A percentile compares a stretch with the other conserved stretches of the same genome.
Evolutionary conservation across 1,140 invertebrate genomes (phyloP).

Genomic region (Cydia splendana): DNA sequence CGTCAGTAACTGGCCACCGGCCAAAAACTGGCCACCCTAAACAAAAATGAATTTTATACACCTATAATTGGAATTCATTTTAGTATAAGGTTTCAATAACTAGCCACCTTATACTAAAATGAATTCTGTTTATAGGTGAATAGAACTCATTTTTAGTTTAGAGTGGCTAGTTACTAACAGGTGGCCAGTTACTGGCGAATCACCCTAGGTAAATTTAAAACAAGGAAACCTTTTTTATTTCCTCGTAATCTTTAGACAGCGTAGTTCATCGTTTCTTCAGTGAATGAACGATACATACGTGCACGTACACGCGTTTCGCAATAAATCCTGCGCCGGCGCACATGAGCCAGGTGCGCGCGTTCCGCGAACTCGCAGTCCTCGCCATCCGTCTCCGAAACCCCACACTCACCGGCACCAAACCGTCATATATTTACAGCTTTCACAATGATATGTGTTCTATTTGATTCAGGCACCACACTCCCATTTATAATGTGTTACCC

Average conservation of each 20-base stretch:
- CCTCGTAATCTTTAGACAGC: background rate
- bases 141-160: too few species aligned
- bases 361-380: background rate
- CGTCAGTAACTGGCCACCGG: too few species aligned
- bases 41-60: too few species aligned
- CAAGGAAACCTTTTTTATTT: background rate
- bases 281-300: background rate
- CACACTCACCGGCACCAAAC: background rate
- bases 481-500: background rate
- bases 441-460: background rate
- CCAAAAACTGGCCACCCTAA: too few species aligned
- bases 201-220: too few species aligned
- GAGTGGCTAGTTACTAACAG: too few species aligned
- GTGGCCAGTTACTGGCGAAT: too few species aligned
- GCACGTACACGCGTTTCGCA: slow-evolving; percentile 2
- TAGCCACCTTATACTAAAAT: too few species aligned
- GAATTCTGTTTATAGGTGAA: too few species aligned
- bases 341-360: slow-evolving; percentile 6
- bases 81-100: too few species aligned
- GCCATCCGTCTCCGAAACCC: background rate
- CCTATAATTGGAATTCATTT: too few species aligned
- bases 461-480: too few species aligned
- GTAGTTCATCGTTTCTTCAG: background rate
- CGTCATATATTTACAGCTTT: background rate
- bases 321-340: slow-evolving; percentile 14